Conservation (phyloP, 2,113 vertebrate species). For the Charadrius vociferus region DNA sequence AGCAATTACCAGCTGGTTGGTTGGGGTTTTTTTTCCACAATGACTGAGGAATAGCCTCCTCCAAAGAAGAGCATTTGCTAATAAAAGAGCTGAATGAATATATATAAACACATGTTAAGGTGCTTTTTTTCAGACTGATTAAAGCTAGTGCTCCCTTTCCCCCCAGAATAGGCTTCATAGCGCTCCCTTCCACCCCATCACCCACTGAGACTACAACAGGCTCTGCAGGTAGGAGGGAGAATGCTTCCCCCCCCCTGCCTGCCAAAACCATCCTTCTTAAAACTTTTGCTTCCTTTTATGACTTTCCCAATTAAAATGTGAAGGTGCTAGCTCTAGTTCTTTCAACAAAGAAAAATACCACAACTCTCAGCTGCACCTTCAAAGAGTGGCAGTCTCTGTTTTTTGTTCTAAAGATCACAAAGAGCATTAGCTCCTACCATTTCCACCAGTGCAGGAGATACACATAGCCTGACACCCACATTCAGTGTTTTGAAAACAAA, state of each 20-base stretch:
- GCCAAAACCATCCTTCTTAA: not conserved
- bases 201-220: not conserved
- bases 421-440: not conserved
- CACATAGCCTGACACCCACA: not conserved
- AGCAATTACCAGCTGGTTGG: not conserved
- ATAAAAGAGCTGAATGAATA: not conserved
- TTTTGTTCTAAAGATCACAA: not conserved
- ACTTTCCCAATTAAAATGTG: not conserved
- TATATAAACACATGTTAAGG: rapidly evolving
- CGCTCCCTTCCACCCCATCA: not conserved
- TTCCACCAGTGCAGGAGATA: not conserved
- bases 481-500: not conserved
- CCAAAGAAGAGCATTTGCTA: not conserved
- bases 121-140: not conserved
- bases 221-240: not conserved
- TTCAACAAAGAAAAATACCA: not conserved
- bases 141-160: not conserved
- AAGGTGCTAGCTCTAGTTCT: not conserved
- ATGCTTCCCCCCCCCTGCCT: rapidly evolving
- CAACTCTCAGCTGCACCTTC: not conserved
- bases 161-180: not conserved
- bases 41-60: not conserved
- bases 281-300: not conserved
- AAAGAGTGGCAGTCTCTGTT: not conserved
- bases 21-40: not conserved